Base-by-base conservation (phyloP, 92 coral and sea anemone species). In the Phenganax stokvisi region DNA sequence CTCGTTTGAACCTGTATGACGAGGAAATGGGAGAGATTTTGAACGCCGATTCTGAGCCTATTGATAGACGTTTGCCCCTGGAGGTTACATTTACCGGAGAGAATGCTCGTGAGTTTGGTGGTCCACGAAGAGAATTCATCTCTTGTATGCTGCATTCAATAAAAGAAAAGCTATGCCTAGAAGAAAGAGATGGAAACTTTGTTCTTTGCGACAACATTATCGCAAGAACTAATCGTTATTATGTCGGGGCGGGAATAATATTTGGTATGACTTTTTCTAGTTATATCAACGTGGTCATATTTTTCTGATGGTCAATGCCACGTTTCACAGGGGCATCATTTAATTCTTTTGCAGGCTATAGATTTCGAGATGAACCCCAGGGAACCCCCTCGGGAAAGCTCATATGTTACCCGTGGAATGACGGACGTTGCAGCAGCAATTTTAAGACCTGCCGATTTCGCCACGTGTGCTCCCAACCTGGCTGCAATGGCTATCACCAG, bases 71-170 rank as follows among this genome's bases (percentile, higher is more conserved):
- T 72, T 69, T 52, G 11, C 86, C 90, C 0, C 60, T 81, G 31
- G 86, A 85, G 10, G 85, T 88, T 1, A 88, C 85, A 0, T 88
- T 81, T 67, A 67, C 56, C 55, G 86, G 88, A 2, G 90, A 88
- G 64, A 12, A 52, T 15, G 88, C 88, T 29, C 12, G 59, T 15
- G 88, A 88, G 53, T 88, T 73, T 71, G 90, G 90, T 10, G 90
- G 90, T 31, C 90, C 86, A 2, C 16, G 87, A 64, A 25, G 87
- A 63, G 70, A 84, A 56, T 84, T 84, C 76, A 65, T 77, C 58
- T 74, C 77, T 47, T 10, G 13, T 37, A 71, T 84, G 57, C 27
- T 77, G 59, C 53, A 66, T 15, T 73, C 56, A 51, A 84, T 76
- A 0, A 52, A 74, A 28, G 86, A 84, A 9, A 61, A 62, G 59